Conservation (phyloP, 2,113 vertebrate genomes). For the Raja brachyura region DNA sequence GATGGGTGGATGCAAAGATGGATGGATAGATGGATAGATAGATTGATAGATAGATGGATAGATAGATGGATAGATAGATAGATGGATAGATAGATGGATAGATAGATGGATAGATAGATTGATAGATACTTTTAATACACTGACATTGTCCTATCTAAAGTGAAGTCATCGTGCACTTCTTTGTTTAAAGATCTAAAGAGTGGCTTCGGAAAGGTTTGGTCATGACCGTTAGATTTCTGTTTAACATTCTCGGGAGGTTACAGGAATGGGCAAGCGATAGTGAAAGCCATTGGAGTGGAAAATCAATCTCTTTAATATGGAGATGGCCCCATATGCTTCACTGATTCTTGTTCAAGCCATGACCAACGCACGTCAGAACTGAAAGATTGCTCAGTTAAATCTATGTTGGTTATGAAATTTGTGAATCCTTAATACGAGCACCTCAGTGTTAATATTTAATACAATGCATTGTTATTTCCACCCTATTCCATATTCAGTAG, state of each 20-base stretch:
- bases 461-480: background rate
- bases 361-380: background rate
- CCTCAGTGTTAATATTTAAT: background rate
- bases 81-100: too few relatives aligned
- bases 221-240: background rate
- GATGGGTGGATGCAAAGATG: too few relatives aligned
- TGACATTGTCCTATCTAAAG: too few relatives aligned
- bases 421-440: background rate
- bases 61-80: too few relatives aligned
- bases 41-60: too few relatives aligned
- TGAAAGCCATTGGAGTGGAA: conserved; percentile 15
- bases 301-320: background rate
- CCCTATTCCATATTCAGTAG: background rate
- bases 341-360: background rate
- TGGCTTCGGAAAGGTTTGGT: background rate
- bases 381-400: background rate
- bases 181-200: background rate
- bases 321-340: background rate
- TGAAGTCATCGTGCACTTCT: background rate
- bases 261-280: background rate
- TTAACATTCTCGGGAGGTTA: conserved; percentile 4
- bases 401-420: background rate
- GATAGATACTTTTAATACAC: background rate
- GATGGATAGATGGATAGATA: too few relatives aligned
- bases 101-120: too few relatives aligned